Evolutionary conservation across 2,888 invertebrate genomes (phyloP).

Genomic region (Therioaphis trifolii): DNA sequence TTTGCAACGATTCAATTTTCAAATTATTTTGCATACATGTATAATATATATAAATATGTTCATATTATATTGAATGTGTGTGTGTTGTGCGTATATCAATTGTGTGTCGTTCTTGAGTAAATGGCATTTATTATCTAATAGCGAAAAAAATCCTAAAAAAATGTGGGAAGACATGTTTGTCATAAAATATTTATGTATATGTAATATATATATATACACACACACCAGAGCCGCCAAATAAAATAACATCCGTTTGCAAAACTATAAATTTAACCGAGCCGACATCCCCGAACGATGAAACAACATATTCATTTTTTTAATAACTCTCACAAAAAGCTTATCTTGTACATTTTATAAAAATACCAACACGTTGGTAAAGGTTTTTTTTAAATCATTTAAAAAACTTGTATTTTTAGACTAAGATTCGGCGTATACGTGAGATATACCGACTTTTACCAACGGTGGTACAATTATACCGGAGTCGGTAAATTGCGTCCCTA

Average conservation of each 20-base stretch:
- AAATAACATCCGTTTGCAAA: constrained; percentile 28
- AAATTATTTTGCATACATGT: not conserved
- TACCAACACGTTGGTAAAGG: not conserved
- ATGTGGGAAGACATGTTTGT: constrained; percentile 8
- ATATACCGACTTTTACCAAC: too few relatives aligned
- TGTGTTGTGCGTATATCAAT: not conserved
- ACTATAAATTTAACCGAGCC: constrained; percentile 27
- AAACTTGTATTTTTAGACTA: too few relatives aligned
- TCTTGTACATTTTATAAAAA: not conserved
- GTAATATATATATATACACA: not conserved
- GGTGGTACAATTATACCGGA: too few relatives aligned
- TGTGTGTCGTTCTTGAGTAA: constrained; percentile 19
- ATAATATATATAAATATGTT: not conserved
- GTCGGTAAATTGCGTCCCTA: too few relatives aligned
- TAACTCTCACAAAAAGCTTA: constrained; percentile 5
- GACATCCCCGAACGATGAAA: not conserved
- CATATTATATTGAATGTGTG: not conserved
- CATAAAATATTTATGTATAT: not conserved
- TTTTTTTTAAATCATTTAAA: too few relatives aligned
- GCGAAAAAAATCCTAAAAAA: constrained; percentile 1
- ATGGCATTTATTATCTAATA: constrained; percentile 30
- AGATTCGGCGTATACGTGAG: too few relatives aligned
- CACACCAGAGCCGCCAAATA: constrained; percentile 2
- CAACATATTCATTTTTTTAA: constrained; percentile 8
- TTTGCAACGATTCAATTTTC: not conserved